Evolutionary conservation across 1,140 invertebrate genomes (phyloP).

Genomic region (Lerema accius): DNA sequence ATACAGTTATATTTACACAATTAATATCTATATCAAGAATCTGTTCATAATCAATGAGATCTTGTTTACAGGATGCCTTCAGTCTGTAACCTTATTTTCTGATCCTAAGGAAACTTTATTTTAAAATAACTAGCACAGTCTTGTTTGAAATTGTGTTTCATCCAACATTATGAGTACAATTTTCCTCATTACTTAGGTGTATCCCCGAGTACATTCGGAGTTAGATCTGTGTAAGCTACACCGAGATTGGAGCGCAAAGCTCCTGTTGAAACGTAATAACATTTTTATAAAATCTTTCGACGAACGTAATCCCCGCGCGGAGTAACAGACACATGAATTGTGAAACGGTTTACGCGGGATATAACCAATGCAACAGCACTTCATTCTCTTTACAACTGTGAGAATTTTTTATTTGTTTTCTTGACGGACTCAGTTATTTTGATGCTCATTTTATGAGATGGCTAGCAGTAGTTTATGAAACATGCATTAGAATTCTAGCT

Average conservation of each 20-base stretch:
- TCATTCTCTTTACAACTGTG: not conserved
- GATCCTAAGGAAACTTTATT: no score
- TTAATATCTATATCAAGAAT: no score
- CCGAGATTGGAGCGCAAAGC: slow-evolving; percentile 35
- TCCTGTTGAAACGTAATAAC: slow-evolving; percentile 40
- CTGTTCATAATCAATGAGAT: no score
- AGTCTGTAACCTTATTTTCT: no score
- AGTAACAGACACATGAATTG: slow-evolving; percentile 22
- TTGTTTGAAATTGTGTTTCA: no score
- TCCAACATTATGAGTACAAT: no score
- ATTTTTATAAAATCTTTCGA: slow-evolving; percentile 44
- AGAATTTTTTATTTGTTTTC: not conserved
- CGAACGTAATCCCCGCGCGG: slow-evolving; percentile 36
- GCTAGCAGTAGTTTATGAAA: slow-evolving; percentile 37
- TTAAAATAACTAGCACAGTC: no score
- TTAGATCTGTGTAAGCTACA: slow-evolving; percentile 13
- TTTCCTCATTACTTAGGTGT: slow-evolving; percentile 1
- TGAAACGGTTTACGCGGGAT: not conserved
- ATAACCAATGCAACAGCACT: slow-evolving; percentile 3
- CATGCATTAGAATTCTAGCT: no score
- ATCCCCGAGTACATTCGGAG: not conserved
- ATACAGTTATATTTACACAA: no score
- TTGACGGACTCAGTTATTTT: slow-evolving; percentile 20
- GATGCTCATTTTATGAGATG: slow-evolving; percentile 60
- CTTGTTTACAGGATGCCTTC: no score